phyloP scores from a whole-genome alignment of 2,113 vertebrate genomes.

The Cyprinus carpio region DNA sequence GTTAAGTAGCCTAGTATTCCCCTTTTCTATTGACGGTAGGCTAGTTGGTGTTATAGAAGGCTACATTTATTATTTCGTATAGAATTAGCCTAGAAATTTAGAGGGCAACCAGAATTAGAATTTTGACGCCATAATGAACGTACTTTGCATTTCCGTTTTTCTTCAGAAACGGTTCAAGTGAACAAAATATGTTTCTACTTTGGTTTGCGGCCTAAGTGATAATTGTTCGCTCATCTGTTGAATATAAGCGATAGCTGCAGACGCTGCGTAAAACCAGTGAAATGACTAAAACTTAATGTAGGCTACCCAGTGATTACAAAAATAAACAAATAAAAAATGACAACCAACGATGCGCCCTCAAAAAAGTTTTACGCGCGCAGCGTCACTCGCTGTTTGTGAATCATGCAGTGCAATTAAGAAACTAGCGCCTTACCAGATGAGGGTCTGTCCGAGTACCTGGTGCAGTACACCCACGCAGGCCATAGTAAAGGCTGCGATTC shows the following conservation, averaged over 20 bases:
- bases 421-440: slow-evolving; percentile 93
- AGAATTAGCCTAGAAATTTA: not conserved
- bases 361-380: not conserved
- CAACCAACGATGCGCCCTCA: not conserved
- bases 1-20: not conserved
- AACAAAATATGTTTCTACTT: not conserved
- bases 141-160: not conserved
- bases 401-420: slow-evolving; percentile 21
- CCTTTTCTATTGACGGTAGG: not conserved
- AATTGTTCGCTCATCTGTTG: not conserved
- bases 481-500: slow-evolving; percentile 88
- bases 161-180: not conserved
- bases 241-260: too few species aligned
- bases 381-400: not conserved
- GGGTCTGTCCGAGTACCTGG: slow-evolving; percentile 94
- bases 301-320: not conserved
- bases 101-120: not conserved
- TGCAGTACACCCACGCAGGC: slow-evolving; percentile 99
- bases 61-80: not conserved
- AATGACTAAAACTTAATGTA: not conserved
- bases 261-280: slow-evolving; percentile 1
- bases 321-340: not conserved
- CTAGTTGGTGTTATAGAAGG: not conserved
- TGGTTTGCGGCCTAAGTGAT: slow-evolving; percentile 27
- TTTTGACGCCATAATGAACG: not conserved